Evolutionary conservation across 2,797 vertebrate genomes (phyloP).

Genomic region (Cynodonichthys magdalenae): DNA sequence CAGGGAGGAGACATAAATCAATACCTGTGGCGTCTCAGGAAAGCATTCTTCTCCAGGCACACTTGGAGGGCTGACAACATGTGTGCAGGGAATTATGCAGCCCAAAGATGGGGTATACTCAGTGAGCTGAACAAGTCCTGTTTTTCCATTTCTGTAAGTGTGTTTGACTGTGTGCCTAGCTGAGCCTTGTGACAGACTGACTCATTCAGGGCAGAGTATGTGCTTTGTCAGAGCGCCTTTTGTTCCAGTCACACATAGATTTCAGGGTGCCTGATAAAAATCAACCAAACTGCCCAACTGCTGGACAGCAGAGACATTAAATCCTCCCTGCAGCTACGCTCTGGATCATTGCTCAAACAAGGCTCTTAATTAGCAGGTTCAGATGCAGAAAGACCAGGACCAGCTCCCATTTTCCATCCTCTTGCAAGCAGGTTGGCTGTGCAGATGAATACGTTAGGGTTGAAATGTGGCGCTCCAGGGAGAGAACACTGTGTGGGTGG

Average conservation of each 20-base stretch:
- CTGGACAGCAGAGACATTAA: conserved; percentile 68
- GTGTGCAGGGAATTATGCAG: conserved; percentile 57
- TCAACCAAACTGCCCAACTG: conserved; percentile 57
- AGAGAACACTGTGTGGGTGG: conserved; percentile 49
- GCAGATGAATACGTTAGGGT: conserved; percentile 71
- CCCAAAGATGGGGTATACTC: conserved; percentile 49
- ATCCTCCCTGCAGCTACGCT: conserved; percentile 56
- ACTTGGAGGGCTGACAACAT: conserved; percentile 55
- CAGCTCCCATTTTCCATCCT: conserved; percentile 72
- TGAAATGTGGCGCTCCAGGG: conserved; percentile 59
- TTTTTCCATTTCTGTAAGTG: conserved; percentile 47
- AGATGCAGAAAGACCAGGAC: conserved; percentile 50
- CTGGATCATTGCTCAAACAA: conserved; percentile 54
- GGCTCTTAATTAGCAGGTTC: conserved; percentile 56
- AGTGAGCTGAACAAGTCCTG: conserved; percentile 44
- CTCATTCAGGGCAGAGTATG: conserved; percentile 65
- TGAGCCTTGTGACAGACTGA: conserved; percentile 65
- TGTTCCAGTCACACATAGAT: conserved; percentile 68
- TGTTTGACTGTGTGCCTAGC: conserved; percentile 26
- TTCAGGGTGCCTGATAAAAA: conserved; percentile 50
- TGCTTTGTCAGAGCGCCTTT: conserved; percentile 62
- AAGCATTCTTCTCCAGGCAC: conserved; percentile 41
- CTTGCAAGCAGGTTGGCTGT: conserved; percentile 58
- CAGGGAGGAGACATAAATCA: conserved; percentile 65
- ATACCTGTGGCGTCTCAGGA: conserved; percentile 40